Conservation (phyloP, 2,797 vertebrate species). For the Alauda arvensis region DNA sequence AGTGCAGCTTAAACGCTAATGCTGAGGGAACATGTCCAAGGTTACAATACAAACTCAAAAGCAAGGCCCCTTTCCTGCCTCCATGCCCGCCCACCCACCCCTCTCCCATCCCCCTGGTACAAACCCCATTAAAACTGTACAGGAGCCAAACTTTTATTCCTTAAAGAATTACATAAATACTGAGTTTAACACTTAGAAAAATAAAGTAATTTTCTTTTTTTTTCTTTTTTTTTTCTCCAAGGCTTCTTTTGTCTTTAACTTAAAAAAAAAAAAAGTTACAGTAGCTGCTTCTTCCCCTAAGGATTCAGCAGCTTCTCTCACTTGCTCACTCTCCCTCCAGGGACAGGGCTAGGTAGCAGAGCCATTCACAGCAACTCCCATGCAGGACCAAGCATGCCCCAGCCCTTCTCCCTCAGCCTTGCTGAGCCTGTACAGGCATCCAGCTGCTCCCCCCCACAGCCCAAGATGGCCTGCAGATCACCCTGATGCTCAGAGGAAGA, state of each 20-base stretch:
- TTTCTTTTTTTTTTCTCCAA: slow-evolving; percentile 28
- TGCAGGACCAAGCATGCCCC: slow-evolving; percentile 53
- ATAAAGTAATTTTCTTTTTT: slow-evolving; percentile 80
- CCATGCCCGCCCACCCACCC: slow-evolving; percentile 11
- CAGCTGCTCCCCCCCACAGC: background rate
- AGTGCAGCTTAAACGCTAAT: slow-evolving; percentile 67
- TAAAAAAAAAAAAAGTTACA: slow-evolving; percentile 74
- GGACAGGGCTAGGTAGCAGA: slow-evolving; percentile 52
- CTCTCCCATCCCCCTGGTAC: slow-evolving; percentile 48
- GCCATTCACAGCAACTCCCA: slow-evolving; percentile 70
- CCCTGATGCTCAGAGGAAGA: background rate
- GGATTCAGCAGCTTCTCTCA: slow-evolving; percentile 54
- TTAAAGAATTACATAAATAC: slow-evolving; percentile 85
- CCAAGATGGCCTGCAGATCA: background rate
- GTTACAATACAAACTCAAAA: slow-evolving; percentile 66
- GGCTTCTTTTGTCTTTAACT: slow-evolving; percentile 73
- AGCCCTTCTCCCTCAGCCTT: background rate
- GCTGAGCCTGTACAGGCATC: background rate
- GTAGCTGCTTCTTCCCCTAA: slow-evolving; percentile 67
- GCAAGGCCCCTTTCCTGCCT: slow-evolving; percentile 58
- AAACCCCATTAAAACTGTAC: slow-evolving; percentile 71
- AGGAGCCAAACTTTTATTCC: slow-evolving; percentile 70
- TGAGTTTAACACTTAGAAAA: slow-evolving; percentile 84
- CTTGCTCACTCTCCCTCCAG: slow-evolving; percentile 52
- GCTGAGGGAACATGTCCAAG: slow-evolving; percentile 63